phyloP scores from a whole-genome alignment of 2,888 invertebrate species.

The Macrosoma leucophasiata region DNA sequence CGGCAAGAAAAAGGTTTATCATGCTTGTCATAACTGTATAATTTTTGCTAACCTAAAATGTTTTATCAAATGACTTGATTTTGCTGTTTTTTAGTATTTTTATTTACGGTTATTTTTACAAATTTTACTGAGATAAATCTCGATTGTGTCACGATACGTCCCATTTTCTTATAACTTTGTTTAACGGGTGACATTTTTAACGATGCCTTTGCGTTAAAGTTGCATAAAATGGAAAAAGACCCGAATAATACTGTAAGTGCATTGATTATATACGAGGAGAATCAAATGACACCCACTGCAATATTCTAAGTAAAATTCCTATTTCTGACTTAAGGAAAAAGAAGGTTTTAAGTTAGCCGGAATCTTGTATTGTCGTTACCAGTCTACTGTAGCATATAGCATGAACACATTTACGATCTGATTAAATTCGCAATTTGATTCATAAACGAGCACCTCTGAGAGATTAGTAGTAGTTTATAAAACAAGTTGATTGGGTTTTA shows the following conservation, averaged over 20 bases:
- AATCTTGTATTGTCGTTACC: too few species aligned
- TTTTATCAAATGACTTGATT: conserved; percentile 75
- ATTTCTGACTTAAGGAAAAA: too few species aligned
- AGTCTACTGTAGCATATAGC: too few species aligned
- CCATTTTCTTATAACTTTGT: conserved; percentile 45
- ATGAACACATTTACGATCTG: too few species aligned
- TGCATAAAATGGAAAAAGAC: conserved; percentile 69
- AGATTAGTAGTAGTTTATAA: too few species aligned
- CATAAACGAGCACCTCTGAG: too few species aligned
- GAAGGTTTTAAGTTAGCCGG: too few species aligned
- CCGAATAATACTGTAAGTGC: conserved; percentile 71
- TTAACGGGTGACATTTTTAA: conserved; percentile 61
- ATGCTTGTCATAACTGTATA: conserved; percentile 68
- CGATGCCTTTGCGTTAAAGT: conserved; percentile 64
- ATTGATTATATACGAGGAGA: too few species aligned
- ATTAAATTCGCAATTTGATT: too few species aligned
- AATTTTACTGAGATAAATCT: conserved; percentile 68
- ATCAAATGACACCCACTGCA: too few species aligned
- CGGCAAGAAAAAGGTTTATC: conserved; percentile 75
- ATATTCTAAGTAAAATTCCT: too few species aligned
- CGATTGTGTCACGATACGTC: conserved; percentile 62
- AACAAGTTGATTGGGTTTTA: too few species aligned
- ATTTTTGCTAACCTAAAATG: conserved; percentile 77
- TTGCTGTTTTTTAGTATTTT: conserved; percentile 60
- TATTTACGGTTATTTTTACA: conserved; percentile 68